Evolutionary conservation across 2,797 vertebrate genomes (phyloP).

Genomic region (Megalops cyprinoides): DNA sequence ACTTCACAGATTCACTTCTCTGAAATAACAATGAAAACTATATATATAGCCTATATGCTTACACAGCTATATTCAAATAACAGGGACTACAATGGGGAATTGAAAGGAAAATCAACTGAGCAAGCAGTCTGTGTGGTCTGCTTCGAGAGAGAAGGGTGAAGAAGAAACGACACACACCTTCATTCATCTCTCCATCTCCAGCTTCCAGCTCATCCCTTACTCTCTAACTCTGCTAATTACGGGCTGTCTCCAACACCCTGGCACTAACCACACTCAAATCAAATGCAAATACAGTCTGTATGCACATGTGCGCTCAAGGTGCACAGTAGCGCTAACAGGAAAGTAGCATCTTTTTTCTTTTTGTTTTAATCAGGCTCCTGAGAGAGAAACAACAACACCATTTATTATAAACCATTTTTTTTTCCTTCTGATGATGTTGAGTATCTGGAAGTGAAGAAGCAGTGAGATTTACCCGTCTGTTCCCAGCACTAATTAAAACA

Average conservation of each 20-base stretch:
- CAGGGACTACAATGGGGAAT: not conserved
- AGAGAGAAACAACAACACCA: not conserved
- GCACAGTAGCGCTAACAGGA: not conserved
- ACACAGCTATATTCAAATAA: constrained; percentile 18
- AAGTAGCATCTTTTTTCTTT: constrained; percentile 12
- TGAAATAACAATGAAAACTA: constrained; percentile 2
- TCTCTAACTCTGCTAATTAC: constrained; percentile 30
- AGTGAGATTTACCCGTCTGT: not conserved
- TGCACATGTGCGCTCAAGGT: constrained; percentile 17
- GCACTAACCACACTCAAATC: constrained; percentile 15
- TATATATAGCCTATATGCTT: constrained; percentile 1
- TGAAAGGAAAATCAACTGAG: constrained; percentile 18
- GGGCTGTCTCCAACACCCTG: constrained; percentile 15
- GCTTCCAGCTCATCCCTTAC: constrained; percentile 12
- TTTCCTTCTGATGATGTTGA: not conserved
- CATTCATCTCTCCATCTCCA: constrained; percentile 20
- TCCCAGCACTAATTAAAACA: not conserved
- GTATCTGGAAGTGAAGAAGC: not conserved
- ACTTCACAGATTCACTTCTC: not conserved
- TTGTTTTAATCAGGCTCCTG: constrained; percentile 11
- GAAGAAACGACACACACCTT: constrained; percentile 2
- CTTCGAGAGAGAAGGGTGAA: not conserved
- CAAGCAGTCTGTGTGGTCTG: constrained; percentile 17
- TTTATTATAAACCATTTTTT: not conserved
- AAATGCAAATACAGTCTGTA: not conserved